Base-by-base conservation (phyloP, 2,113 vertebrate species). In the Leucopternis melanops region DNA sequence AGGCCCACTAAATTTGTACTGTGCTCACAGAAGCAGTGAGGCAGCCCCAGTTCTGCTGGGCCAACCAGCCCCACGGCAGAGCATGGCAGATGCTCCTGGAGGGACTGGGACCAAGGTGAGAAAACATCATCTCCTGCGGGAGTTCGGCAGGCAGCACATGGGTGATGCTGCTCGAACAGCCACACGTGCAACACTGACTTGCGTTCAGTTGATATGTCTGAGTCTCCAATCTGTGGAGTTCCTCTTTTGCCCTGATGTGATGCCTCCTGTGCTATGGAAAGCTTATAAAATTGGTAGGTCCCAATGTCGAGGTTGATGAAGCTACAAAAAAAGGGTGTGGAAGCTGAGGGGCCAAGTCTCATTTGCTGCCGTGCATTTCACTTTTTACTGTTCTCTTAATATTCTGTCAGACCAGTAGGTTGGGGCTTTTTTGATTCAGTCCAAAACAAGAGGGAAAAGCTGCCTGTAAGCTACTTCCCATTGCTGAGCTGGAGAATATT, bases 61-160 rank as follows among this genome's bases (percentile, higher is more conserved):
- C 40, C 38, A 49, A 19, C 59, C 67, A 57, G 67, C 13, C 57
- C 27, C 61, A 40, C 0, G 1, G 45, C 47, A 71, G 34, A 45
- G 32, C 18, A 16, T 0, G 1, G 36, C 36, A 79, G 67, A 45
- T 23, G 32, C 20, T 87, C 22, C 86, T 9, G 0, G 0, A 52
- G 36, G 74, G 17, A 47, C 45, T 55, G 61, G 23, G 27, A 69
- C 23, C 8, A 3, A 34, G 13, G n/a, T 2, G 10, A 70, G 75
- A 29, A 59, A 57, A 19, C 5, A 26, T 12, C 50, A 34, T 10
- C 31, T 71, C 36, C 38, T 32, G 57, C 6, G 3, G 55, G 32
- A 79, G 16, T 5, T 52, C 54, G 69, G 55, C 57, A 71, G 26
- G 45, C 1, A n/a, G 26, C 36, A 52, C 7, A 0, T 3, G 71